A percentile compares a stretch with the other conserved stretches of the same genome.
phyloP scores from a whole-genome alignment of 2,113 vertebrate species.

The Acanthochromis polyacanthus region DNA sequence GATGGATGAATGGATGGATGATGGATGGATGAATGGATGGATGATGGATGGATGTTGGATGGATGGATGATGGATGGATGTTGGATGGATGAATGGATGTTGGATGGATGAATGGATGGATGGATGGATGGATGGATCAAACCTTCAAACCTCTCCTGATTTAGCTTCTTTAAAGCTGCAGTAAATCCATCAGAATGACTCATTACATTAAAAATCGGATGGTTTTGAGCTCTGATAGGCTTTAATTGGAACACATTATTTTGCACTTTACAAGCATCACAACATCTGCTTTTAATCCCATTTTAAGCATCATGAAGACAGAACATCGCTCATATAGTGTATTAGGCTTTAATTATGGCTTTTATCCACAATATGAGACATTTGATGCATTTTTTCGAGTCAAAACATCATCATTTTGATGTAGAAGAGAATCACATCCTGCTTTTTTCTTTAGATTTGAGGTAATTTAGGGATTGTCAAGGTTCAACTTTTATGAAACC shows the following conservation, averaged over 20 bases:
- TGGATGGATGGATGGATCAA: too few relatives aligned
- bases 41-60: too few relatives aligned
- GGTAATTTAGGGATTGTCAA: neutral
- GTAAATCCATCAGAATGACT: neutral
- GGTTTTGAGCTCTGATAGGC: constrained; percentile 4
- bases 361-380: constrained; percentile 13
- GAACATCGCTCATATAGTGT: constrained; percentile 16
- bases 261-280: constrained; percentile 3
- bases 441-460: neutral
- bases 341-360: constrained; percentile 38
- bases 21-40: too few relatives aligned
- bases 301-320: constrained; percentile 28
- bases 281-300: constrained; percentile 32
- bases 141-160: neutral
- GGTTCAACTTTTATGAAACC: neutral
- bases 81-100: too few relatives aligned
- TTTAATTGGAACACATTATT: constrained; percentile 30
- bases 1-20: too few relatives aligned
- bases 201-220: neutral
- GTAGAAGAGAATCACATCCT: neutral
- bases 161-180: neutral
- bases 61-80: too few relatives aligned
- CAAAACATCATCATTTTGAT: neutral
- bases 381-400: constrained; percentile 10
- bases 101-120: too few relatives aligned